These are phyloP conservation scores for Parus major DNA, from an alignment of 2,113 vertebrate species.

Conservation along the genomic window DNA sequence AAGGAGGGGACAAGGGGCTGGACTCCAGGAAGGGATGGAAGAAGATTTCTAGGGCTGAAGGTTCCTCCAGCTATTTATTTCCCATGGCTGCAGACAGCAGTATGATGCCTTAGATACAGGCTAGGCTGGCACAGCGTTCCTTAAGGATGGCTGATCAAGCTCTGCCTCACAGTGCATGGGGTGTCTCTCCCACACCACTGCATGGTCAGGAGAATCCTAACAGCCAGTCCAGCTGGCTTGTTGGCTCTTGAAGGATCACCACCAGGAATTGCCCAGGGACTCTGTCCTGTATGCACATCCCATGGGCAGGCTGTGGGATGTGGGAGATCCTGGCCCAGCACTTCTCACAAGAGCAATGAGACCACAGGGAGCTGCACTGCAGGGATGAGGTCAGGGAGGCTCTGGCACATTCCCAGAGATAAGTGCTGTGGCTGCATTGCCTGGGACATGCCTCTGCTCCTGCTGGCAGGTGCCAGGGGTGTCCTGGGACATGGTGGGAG, in stretches of 20 bases:
- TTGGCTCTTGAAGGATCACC: background rate
- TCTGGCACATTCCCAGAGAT: background rate
- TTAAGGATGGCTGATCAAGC: background rate
- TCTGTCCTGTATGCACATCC: background rate
- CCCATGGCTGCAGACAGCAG: background rate
- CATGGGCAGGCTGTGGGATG: background rate
- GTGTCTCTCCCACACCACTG: background rate
- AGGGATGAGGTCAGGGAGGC: background rate
- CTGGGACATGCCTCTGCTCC: background rate
- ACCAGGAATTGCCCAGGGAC: rapidly evolving
- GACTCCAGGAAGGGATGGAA: background rate
- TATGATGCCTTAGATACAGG: background rate
- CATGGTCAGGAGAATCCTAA: rapidly evolving
- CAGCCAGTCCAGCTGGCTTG: background rate
- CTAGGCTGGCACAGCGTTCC: background rate
- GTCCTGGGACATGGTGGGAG: background rate
- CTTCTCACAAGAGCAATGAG: rapidly evolving
- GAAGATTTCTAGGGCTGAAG: background rate
- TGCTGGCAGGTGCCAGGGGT: background rate
- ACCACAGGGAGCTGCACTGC: background rate
- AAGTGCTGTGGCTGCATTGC: background rate
- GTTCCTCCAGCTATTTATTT: background rate
- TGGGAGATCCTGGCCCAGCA: background rate
- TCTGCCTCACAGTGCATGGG: background rate
- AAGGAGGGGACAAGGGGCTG: rapidly evolving